Base-by-base conservation (phyloP, 1,140 invertebrate species). In the Aphaenogaster floridana region DNA sequence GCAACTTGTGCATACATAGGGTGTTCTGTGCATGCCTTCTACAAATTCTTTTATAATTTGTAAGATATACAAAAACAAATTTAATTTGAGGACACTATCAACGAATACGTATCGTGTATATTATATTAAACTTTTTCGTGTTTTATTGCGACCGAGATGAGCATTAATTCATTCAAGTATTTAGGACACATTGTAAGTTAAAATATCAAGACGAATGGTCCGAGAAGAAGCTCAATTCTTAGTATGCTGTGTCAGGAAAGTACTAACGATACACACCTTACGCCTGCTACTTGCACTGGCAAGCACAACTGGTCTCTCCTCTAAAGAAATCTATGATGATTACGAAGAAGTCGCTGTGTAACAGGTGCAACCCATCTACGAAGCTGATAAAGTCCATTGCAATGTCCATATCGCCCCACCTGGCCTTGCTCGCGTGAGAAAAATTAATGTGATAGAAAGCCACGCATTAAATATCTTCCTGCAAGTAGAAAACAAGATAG, bases 171-270 rank as follows among this genome's bases (percentile, higher is more conserved):
- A 13, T 83, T 39, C 3, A 83, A 52, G 34, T n/a, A 72, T 59
- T 48, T 34, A 34, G 76, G 80, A 76, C 80, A 84, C 69, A 61
- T n/a, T 76, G 21, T 86, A 78, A 61, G 71, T 57, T 91, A 52
- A 69, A 77, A 91, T 91, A 52, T 63, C 72, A 76, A 76, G 74
- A 59, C 61, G 28, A 50, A 86, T 36, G 57, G 61, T 81, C 86
- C 28, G 39, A 54, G 81, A 86, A 80, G 76, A 79, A 42, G 39
- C 21, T 63, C 50, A 61, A 45, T 92, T 91, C 91, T 83, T 61
- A 21, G 91, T 92, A 91, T 84, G 90, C 89, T 28, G 21, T 48
- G 91, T 91, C 91, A 92, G 81, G 89, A 87, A 72, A 84, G 64
- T 63, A 77, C 64, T 69, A 90, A 84, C 71, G 86, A 89, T 89